phyloP scores from a whole-genome alignment of 1,140 invertebrate genomes.

The Caerostris extrusa region DNA sequence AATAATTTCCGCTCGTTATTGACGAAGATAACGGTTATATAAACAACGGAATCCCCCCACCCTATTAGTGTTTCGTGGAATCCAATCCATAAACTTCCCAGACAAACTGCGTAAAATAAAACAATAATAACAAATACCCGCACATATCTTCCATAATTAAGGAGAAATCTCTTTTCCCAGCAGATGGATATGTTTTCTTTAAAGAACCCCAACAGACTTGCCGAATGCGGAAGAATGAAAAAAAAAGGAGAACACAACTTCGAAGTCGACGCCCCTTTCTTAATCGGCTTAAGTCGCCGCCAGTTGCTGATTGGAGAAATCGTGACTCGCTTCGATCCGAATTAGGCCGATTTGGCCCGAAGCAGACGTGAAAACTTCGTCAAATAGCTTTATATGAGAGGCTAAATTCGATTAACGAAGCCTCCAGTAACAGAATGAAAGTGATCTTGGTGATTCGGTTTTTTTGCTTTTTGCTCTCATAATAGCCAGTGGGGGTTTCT shows the following conservation, averaged over 20 bases:
- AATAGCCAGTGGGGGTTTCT: neutral
- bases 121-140: no score
- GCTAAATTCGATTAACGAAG: constrained; percentile 31
- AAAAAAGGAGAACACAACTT: neutral
- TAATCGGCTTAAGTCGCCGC: constrained; percentile 29
- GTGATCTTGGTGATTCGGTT: neutral
- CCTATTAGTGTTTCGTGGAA: no score
- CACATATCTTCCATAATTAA: neutral
- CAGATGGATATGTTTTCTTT: neutral
- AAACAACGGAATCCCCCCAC: no score
- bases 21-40: no score
- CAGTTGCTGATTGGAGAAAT: neutral
- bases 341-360: constrained; percentile 8
- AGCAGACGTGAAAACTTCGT: constrained; percentile 40
- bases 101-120: no score
- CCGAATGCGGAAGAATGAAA: neutral
- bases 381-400: constrained; percentile 32
- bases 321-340: constrained; percentile 39
- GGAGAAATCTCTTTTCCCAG: neutral
- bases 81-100: no score
- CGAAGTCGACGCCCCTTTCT: constrained; percentile 8
- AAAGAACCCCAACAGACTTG: neutral
- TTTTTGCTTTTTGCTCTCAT: neutral
- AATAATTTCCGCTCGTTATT: no score
- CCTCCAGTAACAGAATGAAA: neutral